Conservation (phyloP, 23 tunicate species). For the Halocynthia roretzi region DNA sequence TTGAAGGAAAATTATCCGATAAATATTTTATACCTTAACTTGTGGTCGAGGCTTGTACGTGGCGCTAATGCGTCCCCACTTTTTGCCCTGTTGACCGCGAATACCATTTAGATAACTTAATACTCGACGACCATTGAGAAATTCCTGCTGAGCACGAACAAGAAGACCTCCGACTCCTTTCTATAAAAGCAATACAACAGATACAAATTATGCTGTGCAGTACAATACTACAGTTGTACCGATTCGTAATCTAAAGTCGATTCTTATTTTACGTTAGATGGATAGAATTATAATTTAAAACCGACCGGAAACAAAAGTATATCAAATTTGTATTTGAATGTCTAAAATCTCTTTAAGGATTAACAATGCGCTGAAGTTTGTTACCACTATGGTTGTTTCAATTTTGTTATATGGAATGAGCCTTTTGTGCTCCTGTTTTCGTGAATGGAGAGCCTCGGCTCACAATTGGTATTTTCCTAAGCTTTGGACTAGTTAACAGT, state of each 20-base stretch:
- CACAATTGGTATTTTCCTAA: background rate
- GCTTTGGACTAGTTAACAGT: background rate
- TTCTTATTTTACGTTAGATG: no score
- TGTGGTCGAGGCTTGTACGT: conserved; percentile 39
- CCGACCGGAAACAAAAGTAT: background rate
- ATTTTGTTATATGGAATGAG: no score
- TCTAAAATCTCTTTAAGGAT: background rate
- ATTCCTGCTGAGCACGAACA: conserved; percentile 50
- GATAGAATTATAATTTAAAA: background rate
- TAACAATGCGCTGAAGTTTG: no score
- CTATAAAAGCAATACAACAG: conserved; percentile 15
- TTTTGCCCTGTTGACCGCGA: conserved; percentile 38
- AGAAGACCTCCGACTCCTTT: conserved; percentile 30
- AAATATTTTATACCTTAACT: conserved; percentile 26
- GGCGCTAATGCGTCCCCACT: conserved; percentile 45
- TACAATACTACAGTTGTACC: no score
- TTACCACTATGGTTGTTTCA: no score
- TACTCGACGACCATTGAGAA: conserved; percentile 16
- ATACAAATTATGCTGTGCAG: background rate
- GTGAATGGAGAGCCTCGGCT: conserved; percentile 4
- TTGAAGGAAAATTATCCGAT: background rate
- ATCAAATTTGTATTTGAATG: background rate
- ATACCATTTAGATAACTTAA: conserved; percentile 13
- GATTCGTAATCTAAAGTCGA: no score
- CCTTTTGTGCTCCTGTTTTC: no score